A percentile compares a stretch with the other conserved stretches of the same genome.
Conservation (phyloP, 2,113 vertebrate genomes). For the Tachuris rubrigastra region DNA sequence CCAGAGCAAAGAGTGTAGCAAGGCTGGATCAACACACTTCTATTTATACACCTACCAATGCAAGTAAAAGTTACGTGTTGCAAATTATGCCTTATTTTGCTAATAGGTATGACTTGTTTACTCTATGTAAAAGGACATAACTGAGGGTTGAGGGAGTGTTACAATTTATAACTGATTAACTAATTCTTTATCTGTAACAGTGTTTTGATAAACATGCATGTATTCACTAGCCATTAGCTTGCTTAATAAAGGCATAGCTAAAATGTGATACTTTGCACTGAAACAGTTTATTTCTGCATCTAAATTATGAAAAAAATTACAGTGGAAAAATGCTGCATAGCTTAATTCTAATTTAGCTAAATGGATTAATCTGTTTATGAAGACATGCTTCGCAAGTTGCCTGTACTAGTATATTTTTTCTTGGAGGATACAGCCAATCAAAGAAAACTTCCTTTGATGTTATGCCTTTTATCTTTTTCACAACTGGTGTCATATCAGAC, state of each 20-base stretch:
- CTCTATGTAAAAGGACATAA: conserved; percentile 15
- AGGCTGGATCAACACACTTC: not conserved
- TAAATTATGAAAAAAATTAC: conserved; percentile 45
- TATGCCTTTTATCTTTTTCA: not conserved
- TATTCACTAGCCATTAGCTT: conserved; percentile 51
- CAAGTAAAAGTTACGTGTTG: conserved; percentile 46
- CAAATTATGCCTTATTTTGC: conserved; percentile 53
- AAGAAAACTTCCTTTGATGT: not conserved
- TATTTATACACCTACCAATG: not conserved
- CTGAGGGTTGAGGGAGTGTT: not conserved
- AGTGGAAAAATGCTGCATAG: conserved; percentile 49
- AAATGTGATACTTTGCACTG: conserved; percentile 47
- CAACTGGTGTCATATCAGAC: not conserved
- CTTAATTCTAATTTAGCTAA: not conserved
- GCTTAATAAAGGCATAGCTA: conserved; percentile 53
- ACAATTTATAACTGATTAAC: conserved; percentile 18
- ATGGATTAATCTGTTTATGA: conserved; percentile 35
- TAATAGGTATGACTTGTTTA: conserved; percentile 5
- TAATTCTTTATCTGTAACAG: conserved; percentile 40
- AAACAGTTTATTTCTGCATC: conserved; percentile 53
- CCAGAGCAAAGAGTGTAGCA: not conserved
- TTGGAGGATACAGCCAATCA: not conserved
- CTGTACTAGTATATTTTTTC: not conserved
- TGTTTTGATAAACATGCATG: conserved; percentile 69
- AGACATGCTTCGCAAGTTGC: conserved; percentile 15